Base-by-base conservation (phyloP, 2,888 invertebrate genomes). In the Carabus problematicus region DNA sequence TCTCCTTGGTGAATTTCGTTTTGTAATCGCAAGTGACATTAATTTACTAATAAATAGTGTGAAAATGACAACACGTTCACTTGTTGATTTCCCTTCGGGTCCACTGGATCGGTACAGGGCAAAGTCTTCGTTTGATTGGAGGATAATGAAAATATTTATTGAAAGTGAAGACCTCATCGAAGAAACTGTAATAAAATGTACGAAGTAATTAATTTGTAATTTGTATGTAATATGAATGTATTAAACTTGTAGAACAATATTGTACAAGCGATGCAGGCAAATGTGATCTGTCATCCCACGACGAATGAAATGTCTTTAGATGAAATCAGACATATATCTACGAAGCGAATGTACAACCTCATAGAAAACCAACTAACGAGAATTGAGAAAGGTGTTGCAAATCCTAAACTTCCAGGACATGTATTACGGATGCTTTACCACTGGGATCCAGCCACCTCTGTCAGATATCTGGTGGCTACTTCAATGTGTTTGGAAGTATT, bases 401-500 rank as follows among this genome's bases (percentile, higher is more conserved):
- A 84, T 12, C 86, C 86, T 0, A 81, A 79, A 58, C 68, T 83
- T 1, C 79, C 85, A 11, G 79, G 83, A 75, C 84, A 86, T 0
- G 83, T 85, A 71, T 76, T 81, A 0, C 85, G 86, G 75, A 85
- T 85, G 0, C 75, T 86, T 72, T 86, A 86, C 74, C 84, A 85
- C 77, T 87, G 86, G 74, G 85, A 89, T 76, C 87, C 88, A 42
- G 86, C 88, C 3, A 78, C 89, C 14, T 85, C 88, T 3, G 86
- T 91, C 0, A 92, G 90, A 80, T 80, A 87, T 56, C 86, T 86
- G 0, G 77, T 91, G 0, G 87, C 88, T 0, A 88, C 88, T 77
- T 84, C 87, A 8, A 86, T 92, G 83, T 91, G 91, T 76, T 83
- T 86, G 8, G 89, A 87, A 75, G 86, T 88, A 0, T 82, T 92